A percentile compares a stretch with the other conserved stretches of the same genome.
phyloP scores from a whole-genome alignment of 2,113 vertebrate genomes.

The Laticauda colubrina region DNA sequence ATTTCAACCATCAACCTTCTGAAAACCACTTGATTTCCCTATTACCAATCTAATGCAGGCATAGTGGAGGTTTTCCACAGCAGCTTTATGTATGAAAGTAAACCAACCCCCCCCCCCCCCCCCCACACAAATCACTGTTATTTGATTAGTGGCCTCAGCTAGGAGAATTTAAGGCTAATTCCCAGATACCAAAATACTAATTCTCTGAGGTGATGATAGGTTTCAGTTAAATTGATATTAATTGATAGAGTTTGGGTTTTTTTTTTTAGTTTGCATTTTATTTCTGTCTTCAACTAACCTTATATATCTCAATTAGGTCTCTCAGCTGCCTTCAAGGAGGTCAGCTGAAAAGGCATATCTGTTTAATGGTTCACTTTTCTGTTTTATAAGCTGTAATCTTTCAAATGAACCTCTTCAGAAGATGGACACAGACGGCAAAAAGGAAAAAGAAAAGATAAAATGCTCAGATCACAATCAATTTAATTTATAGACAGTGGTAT shows the following conservation, averaged over 20 bases:
- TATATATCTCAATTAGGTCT: background rate
- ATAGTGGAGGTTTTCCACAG: background rate
- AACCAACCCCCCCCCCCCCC: too few species aligned
- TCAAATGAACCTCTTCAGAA: background rate
- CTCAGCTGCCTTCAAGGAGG: background rate
- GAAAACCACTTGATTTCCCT: background rate
- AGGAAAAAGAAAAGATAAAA: background rate
- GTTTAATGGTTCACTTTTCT: background rate
- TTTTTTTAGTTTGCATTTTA: background rate
- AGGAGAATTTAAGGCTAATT: background rate
- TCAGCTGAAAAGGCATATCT: background rate
- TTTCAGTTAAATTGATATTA: background rate
- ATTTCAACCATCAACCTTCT: background rate
- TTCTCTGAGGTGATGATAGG: background rate
- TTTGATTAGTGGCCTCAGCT: background rate
- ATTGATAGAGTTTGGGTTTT: background rate
- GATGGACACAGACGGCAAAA: background rate
- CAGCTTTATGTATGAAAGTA: background rate
- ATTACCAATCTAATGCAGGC: background rate
- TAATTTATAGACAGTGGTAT: background rate
- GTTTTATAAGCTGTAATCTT: background rate
- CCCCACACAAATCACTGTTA: background rate
- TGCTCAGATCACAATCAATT: background rate
- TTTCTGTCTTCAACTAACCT: background rate
- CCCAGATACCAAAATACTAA: background rate